These are phyloP conservation scores for Serilophus lunatus DNA, from an alignment of 2,113 vertebrate genomes.

Conservation along the genomic window DNA sequence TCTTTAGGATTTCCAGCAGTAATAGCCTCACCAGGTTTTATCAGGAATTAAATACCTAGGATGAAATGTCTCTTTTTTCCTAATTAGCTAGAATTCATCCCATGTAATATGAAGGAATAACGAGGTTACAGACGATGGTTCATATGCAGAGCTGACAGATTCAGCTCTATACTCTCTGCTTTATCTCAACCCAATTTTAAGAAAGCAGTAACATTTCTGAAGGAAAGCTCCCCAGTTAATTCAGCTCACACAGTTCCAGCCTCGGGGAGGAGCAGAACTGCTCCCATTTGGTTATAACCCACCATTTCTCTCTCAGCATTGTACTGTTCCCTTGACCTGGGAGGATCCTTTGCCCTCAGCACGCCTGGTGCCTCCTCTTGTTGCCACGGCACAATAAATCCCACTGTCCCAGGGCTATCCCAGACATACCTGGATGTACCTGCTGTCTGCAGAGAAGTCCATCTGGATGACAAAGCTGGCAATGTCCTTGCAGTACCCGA, in stretches of 20 bases:
- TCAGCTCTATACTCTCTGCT: background rate
- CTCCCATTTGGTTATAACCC: background rate
- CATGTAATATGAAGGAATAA: background rate
- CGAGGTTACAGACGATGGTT: background rate
- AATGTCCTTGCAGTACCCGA: conserved; percentile 95
- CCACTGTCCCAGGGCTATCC: rapidly evolving
- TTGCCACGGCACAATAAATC: rapidly evolving
- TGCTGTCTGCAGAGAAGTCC: conserved; percentile 94
- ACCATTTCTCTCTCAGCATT: too few species aligned
- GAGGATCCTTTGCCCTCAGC: background rate
- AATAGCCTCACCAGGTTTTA: background rate
- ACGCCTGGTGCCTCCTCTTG: background rate
- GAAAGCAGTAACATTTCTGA: background rate
- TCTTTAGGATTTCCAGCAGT: background rate
- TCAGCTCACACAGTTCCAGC: background rate
- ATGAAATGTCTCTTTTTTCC: background rate
- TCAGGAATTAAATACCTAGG: background rate
- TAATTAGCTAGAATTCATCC: background rate
- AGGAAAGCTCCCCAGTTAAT: background rate
- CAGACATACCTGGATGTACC: conserved; percentile 85
- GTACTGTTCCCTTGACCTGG: rapidly evolving
- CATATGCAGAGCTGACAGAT: background rate
- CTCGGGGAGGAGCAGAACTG: background rate
- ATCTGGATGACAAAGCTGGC: conserved; percentile 92
- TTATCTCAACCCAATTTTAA: background rate